Percentiles rank a stretch among this genome's conserved stretches.
Conservation (phyloP, 2,797 vertebrate genomes). For the Oreortyx pictus region DNA sequence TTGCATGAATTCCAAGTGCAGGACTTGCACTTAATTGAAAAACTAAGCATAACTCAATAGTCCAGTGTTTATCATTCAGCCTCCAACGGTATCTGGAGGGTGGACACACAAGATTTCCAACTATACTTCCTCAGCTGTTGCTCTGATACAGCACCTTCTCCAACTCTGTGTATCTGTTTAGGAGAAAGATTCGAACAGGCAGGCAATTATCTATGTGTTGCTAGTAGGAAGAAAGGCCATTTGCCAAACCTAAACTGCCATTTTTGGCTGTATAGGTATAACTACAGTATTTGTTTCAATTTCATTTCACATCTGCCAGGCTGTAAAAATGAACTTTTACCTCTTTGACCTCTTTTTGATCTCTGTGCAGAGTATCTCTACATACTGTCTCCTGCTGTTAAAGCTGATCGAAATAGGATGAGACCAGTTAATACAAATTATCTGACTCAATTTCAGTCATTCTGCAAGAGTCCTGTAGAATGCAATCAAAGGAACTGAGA, state of each 20-base stretch:
- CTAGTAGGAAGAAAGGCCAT: not conserved
- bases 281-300: not conserved
- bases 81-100: conserved; percentile 4
- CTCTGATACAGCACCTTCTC: not conserved
- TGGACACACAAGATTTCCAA: not conserved
- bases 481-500: not conserved
- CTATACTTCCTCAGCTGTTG: not conserved
- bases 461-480: not conserved
- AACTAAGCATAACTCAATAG: not conserved
- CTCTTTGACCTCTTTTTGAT: not conserved
- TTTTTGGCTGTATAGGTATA: not conserved
- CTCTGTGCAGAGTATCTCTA: not conserved
- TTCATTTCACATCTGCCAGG: not conserved
- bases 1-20: not conserved
- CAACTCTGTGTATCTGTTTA: not conserved
- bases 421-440: not conserved
- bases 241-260: not conserved
- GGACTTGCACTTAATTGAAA: conserved; percentile 6
- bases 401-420: not conserved
- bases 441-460: not conserved
- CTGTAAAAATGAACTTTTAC: not conserved
- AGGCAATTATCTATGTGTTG: not conserved
- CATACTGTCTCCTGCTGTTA: not conserved
- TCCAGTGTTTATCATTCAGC: not conserved
- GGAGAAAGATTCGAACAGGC: not conserved